phyloP scores from a whole-genome alignment of 2,113 vertebrate genomes.

The Columba janthina region DNA sequence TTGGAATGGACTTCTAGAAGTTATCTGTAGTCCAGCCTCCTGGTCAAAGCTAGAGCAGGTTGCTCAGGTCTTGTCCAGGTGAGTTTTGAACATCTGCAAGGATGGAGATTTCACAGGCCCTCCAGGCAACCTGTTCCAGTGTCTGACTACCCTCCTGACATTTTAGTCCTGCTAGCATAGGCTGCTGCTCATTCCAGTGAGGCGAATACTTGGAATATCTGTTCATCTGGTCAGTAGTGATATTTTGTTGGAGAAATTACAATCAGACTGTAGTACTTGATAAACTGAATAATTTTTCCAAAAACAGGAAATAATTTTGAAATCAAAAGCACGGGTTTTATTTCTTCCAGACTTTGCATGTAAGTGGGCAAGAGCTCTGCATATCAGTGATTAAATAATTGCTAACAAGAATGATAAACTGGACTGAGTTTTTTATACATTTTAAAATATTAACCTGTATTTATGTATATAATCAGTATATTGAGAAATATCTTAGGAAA shows the following conservation, averaged over 20 bases:
- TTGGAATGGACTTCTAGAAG: neutral
- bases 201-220: neutral
- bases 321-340: neutral
- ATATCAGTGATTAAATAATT: neutral
- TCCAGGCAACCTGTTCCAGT: neutral
- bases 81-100: neutral
- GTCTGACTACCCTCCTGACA: neutral
- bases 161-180: neutral
- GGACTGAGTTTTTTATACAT: neutral
- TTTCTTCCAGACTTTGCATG: neutral
- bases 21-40: neutral
- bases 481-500: neutral
- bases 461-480: neutral
- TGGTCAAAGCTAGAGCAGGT: neutral
- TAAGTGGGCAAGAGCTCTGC: neutral
- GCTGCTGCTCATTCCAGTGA: neutral
- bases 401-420: neutral
- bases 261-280: neutral
- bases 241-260: neutral
- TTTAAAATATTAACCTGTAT: neutral
- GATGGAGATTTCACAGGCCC: neutral
- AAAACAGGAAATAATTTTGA: neutral
- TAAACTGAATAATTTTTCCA: neutral
- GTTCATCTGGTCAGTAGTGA: neutral
- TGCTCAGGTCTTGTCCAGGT: neutral